phyloP scores from a whole-genome alignment of 2,888 invertebrate species.

The Drosophila niveifrons region DNA sequence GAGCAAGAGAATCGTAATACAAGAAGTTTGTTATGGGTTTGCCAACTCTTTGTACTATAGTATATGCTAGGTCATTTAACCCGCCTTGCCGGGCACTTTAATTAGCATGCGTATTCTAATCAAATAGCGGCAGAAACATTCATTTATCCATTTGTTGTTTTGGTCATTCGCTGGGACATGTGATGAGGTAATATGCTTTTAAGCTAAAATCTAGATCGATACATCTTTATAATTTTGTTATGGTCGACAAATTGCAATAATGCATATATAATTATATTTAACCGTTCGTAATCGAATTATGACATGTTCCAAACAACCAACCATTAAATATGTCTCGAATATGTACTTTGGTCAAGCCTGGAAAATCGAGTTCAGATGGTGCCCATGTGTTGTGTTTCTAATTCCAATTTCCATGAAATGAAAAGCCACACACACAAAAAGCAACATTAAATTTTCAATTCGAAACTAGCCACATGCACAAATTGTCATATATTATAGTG shows the following conservation, averaged over 20 bases:
- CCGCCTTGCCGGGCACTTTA: constrained; percentile 46
- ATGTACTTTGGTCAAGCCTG: constrained; percentile 1
- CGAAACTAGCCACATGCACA: constrained; percentile 11
- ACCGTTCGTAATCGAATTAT: constrained; percentile 13
- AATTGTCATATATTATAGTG: neutral
- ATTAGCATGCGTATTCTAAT: constrained; percentile 67
- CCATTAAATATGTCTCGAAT: constrained; percentile 3
- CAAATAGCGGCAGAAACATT: constrained; percentile 31
- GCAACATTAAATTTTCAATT: constrained; percentile 47
- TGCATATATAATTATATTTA: constrained; percentile 28
- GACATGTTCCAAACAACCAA: constrained; percentile 30
- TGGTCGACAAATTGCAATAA: constrained; percentile 34
- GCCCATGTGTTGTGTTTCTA: constrained; percentile 55
- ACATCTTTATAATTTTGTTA: constrained; percentile 41
- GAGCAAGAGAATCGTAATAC: neutral
- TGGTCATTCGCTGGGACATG: constrained; percentile 19
- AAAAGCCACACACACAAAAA: constrained; percentile 18
- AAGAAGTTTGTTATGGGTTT: constrained; percentile 3
- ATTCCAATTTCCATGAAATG: constrained; percentile 41
- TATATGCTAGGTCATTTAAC: constrained; percentile 68
- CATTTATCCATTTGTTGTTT: neutral
- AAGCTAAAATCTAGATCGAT: constrained; percentile 9
- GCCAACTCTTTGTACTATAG: constrained; percentile 15
- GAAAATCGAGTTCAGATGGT: constrained; percentile 45
- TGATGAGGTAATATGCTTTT: constrained; percentile 61